Base-by-base conservation (phyloP, 2,797 vertebrate genomes). In the Ctenochaetus hawaiiensis region DNA sequence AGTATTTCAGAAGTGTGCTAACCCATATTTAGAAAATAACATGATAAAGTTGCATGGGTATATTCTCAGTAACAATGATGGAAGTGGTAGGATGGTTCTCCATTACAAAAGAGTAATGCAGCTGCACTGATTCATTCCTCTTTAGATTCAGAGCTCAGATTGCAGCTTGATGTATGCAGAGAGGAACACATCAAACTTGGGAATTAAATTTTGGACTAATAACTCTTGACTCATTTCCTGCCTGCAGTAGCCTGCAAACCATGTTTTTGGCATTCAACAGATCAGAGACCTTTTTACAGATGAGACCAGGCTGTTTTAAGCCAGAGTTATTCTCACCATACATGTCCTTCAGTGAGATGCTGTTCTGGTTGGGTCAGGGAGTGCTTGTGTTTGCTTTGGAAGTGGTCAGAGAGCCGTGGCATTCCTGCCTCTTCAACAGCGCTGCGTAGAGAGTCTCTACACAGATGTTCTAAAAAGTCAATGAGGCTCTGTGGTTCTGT, bases 391-490 rank as follows among this genome's bases (percentile, higher is more conserved):
- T 93, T 93, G 88, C 84, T 89, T 92, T 92, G 90, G 90, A 89
- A 86, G 66, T 64, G 57, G 80, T 77, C 73, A 58, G 69, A 70
- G 68, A 83, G 63, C 67, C 72, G 10, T 80, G 81, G 84, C 85
- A 86, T 90, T 93, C 88, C 90, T 81, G 77, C 81, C 68, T 88
- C 80, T 87, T 77, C 82, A 86, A 74, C 81, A 75, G 82, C 83
- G 82, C 70, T 51, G 75, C 12, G 67, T 82, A 78, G 77, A 90
- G 74, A 87, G 88, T 76, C 86, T 90, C 79, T 59, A 85, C 86
- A 89, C 83, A 92, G 91, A 92, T 91, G 86, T 88, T 88, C 83
- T 81, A 81, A 66, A 89, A 83, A 85, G 72, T 81, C 78, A 89
- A 76, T 49, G 80, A 78, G 74, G 78, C 80, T 74, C 86, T 88